Evolutionary conservation across 2,797 vertebrate species (phyloP).

Genomic region (Cygnus olor): DNA sequence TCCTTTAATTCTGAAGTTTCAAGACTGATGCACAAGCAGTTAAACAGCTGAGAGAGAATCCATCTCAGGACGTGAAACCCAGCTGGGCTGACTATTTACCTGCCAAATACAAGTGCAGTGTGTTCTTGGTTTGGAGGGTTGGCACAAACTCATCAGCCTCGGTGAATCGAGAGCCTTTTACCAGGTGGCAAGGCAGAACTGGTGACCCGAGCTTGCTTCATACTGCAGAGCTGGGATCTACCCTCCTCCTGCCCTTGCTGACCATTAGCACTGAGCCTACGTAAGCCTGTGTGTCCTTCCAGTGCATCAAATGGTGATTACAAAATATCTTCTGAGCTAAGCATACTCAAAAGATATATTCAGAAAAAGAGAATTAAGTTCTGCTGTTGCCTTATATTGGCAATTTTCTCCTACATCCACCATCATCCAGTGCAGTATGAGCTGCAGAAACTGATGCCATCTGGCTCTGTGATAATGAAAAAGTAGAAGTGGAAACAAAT

Average conservation of each 20-base stretch:
- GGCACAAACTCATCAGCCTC: not conserved
- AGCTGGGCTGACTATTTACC: not conserved
- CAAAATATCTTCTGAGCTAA: not conserved
- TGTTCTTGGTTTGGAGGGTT: not conserved
- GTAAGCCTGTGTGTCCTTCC: not conserved
- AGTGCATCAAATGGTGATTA: not conserved
- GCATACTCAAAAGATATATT: not conserved
- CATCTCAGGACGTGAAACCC: not conserved
- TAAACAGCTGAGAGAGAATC: not conserved
- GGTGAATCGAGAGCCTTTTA: not conserved
- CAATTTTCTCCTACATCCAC: not conserved
- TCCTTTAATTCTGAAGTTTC: constrained; percentile 65
- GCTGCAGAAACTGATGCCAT: not conserved
- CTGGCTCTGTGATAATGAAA: not conserved
- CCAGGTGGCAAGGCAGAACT: not conserved
- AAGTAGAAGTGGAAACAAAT: not conserved
- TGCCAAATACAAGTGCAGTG: not conserved
- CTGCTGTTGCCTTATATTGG: not conserved
- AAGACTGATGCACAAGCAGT: constrained; percentile 14
- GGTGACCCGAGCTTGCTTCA: not conserved
- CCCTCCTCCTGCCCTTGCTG: not conserved
- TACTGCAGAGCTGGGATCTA: not conserved
- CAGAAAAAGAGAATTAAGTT: not conserved
- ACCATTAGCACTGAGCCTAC: not conserved
- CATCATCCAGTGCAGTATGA: not conserved